These are phyloP conservation scores for Suillia variegata DNA, from an alignment of 2,888 invertebrate genomes.

Conservation along the genomic window DNA sequence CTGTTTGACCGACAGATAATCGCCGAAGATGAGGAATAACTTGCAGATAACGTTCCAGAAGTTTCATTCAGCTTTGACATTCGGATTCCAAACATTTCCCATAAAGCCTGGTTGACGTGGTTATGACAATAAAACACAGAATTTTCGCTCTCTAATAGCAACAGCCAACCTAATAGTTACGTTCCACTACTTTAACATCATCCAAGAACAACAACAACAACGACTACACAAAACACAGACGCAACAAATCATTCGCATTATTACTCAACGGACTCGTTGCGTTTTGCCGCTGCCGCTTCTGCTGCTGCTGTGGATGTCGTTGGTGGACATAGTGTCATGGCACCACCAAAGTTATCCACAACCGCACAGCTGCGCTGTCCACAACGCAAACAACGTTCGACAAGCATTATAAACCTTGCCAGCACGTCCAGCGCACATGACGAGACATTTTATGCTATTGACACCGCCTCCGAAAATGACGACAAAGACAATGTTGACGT, in stretches of 20 bases:
- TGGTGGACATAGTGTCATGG: neutral
- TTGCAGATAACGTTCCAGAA: too few relatives aligned
- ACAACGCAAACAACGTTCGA: slow-evolving; percentile 25
- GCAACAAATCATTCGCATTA: slow-evolving; percentile 39
- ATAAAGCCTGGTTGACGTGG: too few relatives aligned
- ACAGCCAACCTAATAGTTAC: too few relatives aligned
- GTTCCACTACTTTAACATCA: too few relatives aligned
- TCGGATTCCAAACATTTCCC: too few relatives aligned
- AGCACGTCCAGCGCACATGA: slow-evolving; percentile 6
- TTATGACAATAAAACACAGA: too few relatives aligned
- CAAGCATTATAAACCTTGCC: neutral
- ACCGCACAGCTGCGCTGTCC: slow-evolving; percentile 25
- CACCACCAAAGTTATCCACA: slow-evolving; percentile 1
- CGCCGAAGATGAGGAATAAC: too few relatives aligned
- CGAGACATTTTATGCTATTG: slow-evolving; percentile 5
- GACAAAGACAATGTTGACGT: neutral
- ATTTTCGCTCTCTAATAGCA: too few relatives aligned
- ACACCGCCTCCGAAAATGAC: neutral
- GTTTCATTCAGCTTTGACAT: too few relatives aligned
- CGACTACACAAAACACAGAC: slow-evolving; percentile 2
- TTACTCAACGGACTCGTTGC: slow-evolving; percentile 46
- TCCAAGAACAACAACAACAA: slow-evolving; percentile 1
- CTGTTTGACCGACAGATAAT: too few relatives aligned
- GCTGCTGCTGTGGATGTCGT: slow-evolving; percentile 28
- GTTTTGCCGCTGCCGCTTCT: too few relatives aligned